These are phyloP conservation scores for Parus major DNA, from an alignment of 2,113 vertebrate species.

Conservation along the genomic window DNA sequence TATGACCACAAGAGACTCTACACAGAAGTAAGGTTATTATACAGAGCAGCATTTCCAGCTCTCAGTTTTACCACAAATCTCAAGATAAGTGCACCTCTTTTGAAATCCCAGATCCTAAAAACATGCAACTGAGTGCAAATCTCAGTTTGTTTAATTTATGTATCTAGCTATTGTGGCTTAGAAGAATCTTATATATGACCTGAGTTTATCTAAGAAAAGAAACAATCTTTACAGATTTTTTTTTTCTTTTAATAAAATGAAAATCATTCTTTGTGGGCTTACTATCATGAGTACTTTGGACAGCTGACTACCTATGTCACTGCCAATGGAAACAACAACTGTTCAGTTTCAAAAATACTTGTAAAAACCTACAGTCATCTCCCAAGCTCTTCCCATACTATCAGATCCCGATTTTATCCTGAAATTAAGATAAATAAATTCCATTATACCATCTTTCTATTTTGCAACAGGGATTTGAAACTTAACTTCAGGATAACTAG, in stretches of 20 bases:
- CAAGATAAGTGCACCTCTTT: conserved; percentile 32
- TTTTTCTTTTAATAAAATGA: neutral
- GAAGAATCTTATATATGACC: neutral
- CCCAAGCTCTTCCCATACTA: neutral
- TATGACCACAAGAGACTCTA: conserved; percentile 1
- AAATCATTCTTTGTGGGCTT: conserved; percentile 9
- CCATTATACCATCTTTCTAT: neutral
- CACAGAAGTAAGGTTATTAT: neutral
- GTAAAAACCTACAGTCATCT: neutral
- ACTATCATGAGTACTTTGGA: neutral
- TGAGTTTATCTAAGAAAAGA: conserved; percentile 32
- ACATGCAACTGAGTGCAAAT: neutral
- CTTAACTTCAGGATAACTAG: neutral
- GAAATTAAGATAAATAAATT: neutral
- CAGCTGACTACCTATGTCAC: conserved; percentile 2
- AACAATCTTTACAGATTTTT: neutral
- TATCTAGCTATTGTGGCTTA: conserved; percentile 19
- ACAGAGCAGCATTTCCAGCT: neutral
- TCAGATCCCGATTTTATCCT: conserved; percentile 8
- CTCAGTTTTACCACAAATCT: conserved; percentile 36
- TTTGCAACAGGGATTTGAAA: neutral
- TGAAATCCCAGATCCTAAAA: conserved; percentile 36
- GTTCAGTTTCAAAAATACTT: neutral
- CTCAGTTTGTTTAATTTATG: conserved; percentile 27
- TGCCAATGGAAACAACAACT: conserved; percentile 49